Conservation (phyloP, 2,888 invertebrate genomes). For the Lordiphosa andalusiaca region DNA sequence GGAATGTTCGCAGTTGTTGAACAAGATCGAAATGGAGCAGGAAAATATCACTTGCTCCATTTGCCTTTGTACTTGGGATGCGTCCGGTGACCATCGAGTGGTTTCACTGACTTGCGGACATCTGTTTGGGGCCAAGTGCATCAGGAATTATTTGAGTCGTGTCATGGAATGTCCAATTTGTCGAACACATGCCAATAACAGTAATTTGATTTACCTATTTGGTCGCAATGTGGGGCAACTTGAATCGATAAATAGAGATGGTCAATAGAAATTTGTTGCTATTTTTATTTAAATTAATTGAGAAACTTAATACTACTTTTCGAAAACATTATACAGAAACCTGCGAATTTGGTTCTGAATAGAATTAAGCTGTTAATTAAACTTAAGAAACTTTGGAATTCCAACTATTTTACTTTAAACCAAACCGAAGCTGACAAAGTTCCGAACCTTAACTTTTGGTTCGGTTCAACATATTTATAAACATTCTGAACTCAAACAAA, state of each 20-base stretch:
- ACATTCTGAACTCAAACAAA: no score
- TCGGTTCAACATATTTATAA: no score
- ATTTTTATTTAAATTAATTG: background rate
- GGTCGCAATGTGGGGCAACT: background rate
- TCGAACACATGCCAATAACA: background rate
- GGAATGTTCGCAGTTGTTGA: background rate
- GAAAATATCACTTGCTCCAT: constrained; percentile 22
- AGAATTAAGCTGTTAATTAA: no score
- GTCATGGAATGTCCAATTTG: constrained; percentile 8
- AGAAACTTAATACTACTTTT: no score
- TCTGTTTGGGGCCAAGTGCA: constrained; percentile 18
- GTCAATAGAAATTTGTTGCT: background rate
- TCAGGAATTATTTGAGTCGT: background rate
- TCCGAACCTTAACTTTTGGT: no score
- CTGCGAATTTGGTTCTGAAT: no score
- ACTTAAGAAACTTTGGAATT: no score
- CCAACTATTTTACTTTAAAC: no score
- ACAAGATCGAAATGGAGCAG: constrained; percentile 2
- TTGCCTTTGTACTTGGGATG: constrained; percentile 12
- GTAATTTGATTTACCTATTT: constrained; percentile 6
- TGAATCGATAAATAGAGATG: background rate
- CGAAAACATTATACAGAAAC: no score
- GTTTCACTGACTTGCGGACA: constrained; percentile 24
- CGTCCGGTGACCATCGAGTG: constrained; percentile 13
- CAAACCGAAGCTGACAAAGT: no score